Conservation (phyloP, 2,888 invertebrate genomes). For the Neoaliturus tenellus region DNA sequence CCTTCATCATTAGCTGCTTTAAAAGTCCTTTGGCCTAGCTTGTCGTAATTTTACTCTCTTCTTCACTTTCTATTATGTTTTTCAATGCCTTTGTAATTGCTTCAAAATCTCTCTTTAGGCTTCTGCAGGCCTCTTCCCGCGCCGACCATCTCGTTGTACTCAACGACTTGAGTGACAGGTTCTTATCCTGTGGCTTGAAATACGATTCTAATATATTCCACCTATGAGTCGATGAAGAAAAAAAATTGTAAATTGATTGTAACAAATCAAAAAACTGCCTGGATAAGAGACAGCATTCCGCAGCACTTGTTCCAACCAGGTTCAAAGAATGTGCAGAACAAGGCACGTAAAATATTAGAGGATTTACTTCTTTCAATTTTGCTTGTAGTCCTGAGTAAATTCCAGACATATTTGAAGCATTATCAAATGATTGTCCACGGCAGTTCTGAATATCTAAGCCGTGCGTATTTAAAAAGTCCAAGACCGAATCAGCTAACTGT, state of each 20-base stretch:
- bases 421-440: background rate
- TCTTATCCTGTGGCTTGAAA: no score
- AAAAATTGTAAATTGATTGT: constrained; percentile 32
- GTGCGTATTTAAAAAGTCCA: background rate
- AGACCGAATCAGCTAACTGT: background rate
- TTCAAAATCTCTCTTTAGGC: constrained; percentile 42
- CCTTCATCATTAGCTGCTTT: no score
- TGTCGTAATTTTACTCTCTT: constrained; percentile 34
- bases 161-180: background rate
- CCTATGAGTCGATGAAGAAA: constrained; percentile 33
- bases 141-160: constrained; percentile 23
- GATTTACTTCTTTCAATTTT: constrained; percentile 10
- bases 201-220: constrained; percentile 8
- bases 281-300: constrained; percentile 6
- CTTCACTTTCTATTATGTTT: constrained; percentile 17
- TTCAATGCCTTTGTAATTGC: constrained; percentile 30
- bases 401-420: background rate
- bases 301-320: constrained; percentile 29
- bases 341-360: no score
- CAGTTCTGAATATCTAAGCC: no score
- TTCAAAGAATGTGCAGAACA: constrained; percentile 16
- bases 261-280: constrained; percentile 33
- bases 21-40: background rate
- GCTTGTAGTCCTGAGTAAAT: background rate
- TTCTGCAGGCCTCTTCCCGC: constrained; percentile 37